Base-by-base conservation (phyloP, 2,888 invertebrate genomes). In the Synergus itoensis region DNA sequence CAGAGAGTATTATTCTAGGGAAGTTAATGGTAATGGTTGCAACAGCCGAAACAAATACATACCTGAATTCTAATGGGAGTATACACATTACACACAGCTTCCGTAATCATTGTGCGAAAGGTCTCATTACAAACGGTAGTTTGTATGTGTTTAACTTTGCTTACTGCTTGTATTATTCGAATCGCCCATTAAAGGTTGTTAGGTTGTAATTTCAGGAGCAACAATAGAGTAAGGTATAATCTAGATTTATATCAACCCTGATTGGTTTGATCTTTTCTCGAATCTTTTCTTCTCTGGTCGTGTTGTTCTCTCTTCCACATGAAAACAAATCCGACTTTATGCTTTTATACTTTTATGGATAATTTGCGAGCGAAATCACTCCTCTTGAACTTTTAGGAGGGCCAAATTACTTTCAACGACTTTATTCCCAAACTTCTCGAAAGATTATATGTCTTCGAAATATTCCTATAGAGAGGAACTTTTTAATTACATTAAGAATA, bases 131-230 rank as follows among this genome's bases (percentile, higher is more conserved):
- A 67, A 43, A 21, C n/a, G 43, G 43, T 43, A 45, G 67, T 28
- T 21, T 69, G 67, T 69, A 67, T 67, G 45, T 67, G 43, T 67
- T 67, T 67, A 67, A 67, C 43, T 67, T 67, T 45, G 21, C 67
- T 67, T 67, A 67, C 43, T 43, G 67, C 45, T 21, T 43, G 21
- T 45, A 45, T 67, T 67, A 67, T 67, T 67, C 45, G 67, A 14
- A 45, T 45, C 21, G 67, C 43, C 14, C 45, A 21, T 67, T 67
- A 43, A 7, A 21, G 45, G 67, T 62, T 62, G 62, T 62, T 62
- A 28, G 21, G 28, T 4, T 45, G 41, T 45, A 21, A 67, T 67
- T 65, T 65, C 41, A 63, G 14, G n/a, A n/a, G n/a, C n/a, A 65
- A 65, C 40, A 40, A 40, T 65, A 41, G 4, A 41, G 4, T n/a